These are phyloP conservation scores for Cerastoderma edule DNA, from an alignment of 2,888 invertebrate genomes.

Conservation along the genomic window DNA sequence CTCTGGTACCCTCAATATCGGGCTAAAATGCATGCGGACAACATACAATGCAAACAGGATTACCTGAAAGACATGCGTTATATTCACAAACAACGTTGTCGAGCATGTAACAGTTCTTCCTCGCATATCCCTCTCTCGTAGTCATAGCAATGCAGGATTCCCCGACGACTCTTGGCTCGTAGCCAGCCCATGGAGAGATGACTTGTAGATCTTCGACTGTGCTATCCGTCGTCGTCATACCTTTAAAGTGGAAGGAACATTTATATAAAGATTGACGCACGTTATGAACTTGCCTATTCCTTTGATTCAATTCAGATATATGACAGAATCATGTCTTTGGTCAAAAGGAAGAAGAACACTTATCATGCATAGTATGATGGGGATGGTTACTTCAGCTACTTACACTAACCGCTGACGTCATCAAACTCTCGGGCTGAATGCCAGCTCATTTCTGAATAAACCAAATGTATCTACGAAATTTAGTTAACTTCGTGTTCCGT, in stretches of 20 bases:
- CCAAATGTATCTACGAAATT: too few relatives aligned
- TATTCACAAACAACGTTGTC: conserved; percentile 16
- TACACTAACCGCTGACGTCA: too few relatives aligned
- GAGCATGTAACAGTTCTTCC: background rate
- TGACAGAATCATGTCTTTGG: too few relatives aligned
- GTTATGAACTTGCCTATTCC: background rate
- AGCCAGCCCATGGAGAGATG: conserved; percentile 4
- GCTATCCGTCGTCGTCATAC: background rate
- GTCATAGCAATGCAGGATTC: conserved; percentile 1
- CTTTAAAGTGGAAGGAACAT: background rate
- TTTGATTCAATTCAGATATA: background rate
- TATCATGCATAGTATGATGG: too few relatives aligned
- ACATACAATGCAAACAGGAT: background rate
- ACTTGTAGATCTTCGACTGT: background rate
- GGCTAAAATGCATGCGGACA: background rate
- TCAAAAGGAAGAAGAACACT: too few relatives aligned
- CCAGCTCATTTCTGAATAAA: too few relatives aligned
- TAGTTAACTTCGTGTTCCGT: too few relatives aligned
- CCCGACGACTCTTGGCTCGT: background rate
- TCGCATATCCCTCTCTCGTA: background rate
- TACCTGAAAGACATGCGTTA: conserved; percentile 12
- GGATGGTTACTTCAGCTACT: too few relatives aligned
- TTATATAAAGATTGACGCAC: background rate
- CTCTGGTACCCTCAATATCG: background rate
- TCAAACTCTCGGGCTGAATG: too few relatives aligned